Percentiles rank a stretch among this genome's conserved stretches.
phyloP scores from a whole-genome alignment of 1,140 invertebrate genomes.

The Drosophila nasuta region DNA sequence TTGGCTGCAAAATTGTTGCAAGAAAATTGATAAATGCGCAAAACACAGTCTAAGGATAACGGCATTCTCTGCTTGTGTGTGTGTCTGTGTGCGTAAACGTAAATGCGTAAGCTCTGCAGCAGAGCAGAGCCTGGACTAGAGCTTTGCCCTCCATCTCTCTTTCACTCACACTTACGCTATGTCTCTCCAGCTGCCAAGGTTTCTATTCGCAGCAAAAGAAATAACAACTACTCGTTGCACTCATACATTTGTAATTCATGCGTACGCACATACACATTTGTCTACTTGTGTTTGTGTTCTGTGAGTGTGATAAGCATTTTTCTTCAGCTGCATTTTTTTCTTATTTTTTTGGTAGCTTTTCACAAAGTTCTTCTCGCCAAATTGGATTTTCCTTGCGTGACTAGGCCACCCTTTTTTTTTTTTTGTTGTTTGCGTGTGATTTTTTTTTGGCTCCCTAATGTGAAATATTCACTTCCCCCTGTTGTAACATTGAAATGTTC shows the following conservation, averaged over 20 bases:
- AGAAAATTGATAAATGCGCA: conserved; percentile 62
- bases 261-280: not conserved
- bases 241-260: conserved; percentile 12
- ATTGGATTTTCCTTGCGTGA: conserved; percentile 39
- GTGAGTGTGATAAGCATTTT: conserved; percentile 63
- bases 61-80: conserved; percentile 10
- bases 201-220: conserved; percentile 30
- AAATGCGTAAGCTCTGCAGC: conserved; percentile 67
- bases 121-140: conserved; percentile 42
- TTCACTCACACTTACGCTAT: no score
- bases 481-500: conserved; percentile 54
- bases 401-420: conserved; percentile 31
- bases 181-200: conserved; percentile 30
- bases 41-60: conserved; percentile 59
- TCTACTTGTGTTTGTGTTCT: conserved; percentile 4
- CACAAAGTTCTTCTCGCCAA: conserved; percentile 13
- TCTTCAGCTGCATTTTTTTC: conserved; percentile 47
- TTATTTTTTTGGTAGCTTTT: conserved; percentile 14
- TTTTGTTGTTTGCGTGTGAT: conserved; percentile 30
- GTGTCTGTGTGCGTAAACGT: conserved; percentile 61
- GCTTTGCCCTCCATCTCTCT: conserved; percentile 37
- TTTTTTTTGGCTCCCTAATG: conserved; percentile 44
- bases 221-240: conserved; percentile 42
- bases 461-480: conserved; percentile 16
- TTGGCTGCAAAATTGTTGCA: conserved; percentile 41